Conservation (phyloP, 1,140 invertebrate genomes). For the Dendroctonus valens region DNA sequence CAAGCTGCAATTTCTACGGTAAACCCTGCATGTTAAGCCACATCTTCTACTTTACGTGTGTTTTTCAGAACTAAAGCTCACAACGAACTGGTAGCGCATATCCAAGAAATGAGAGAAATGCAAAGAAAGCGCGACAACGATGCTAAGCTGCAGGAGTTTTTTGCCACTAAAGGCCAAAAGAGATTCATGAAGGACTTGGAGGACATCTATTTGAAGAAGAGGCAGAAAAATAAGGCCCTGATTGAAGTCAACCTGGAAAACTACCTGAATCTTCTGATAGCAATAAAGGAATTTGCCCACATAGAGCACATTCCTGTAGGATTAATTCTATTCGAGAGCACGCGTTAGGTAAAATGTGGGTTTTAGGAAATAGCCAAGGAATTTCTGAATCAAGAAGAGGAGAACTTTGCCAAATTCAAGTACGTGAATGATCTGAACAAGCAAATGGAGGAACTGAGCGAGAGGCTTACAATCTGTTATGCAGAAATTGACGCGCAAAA, state of each 20-base stretch:
- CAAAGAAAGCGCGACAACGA: slow-evolving; percentile 81
- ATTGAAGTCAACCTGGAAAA: slow-evolving; percentile 65
- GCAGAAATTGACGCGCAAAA: slow-evolving; percentile 49
- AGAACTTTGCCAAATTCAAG: slow-evolving; percentile 89
- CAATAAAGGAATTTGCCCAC: slow-evolving; percentile 57
- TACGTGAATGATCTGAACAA: slow-evolving; percentile 90
- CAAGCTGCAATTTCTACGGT: slow-evolving; percentile 72
- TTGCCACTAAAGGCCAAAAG: slow-evolving; percentile 79
- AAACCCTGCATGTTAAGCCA: not conserved
- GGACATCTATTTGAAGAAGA: slow-evolving; percentile 64
- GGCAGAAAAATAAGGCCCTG: slow-evolving; percentile 62
- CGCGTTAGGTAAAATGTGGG: too few species aligned
- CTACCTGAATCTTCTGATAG: slow-evolving; percentile 72
- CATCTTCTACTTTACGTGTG: not conserved
- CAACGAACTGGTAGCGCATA: slow-evolving; percentile 48
- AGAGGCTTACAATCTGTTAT: slow-evolving; percentile 39
- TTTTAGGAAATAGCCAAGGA: slow-evolving; percentile 60
- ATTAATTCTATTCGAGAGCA: too few species aligned
- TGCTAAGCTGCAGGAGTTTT: slow-evolving; percentile 78
- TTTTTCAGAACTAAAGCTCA: slow-evolving; percentile 59
- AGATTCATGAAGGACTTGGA: slow-evolving; percentile 73
- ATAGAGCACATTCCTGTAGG: slow-evolving; percentile 19
- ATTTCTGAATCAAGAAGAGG: slow-evolving; percentile 81
- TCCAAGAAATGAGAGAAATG: slow-evolving; percentile 77
- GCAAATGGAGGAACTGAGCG: slow-evolving; percentile 66